phyloP scores from a whole-genome alignment of 35 echinoderm and acorn worm genomes.

The Stichopus chloronotus region DNA sequence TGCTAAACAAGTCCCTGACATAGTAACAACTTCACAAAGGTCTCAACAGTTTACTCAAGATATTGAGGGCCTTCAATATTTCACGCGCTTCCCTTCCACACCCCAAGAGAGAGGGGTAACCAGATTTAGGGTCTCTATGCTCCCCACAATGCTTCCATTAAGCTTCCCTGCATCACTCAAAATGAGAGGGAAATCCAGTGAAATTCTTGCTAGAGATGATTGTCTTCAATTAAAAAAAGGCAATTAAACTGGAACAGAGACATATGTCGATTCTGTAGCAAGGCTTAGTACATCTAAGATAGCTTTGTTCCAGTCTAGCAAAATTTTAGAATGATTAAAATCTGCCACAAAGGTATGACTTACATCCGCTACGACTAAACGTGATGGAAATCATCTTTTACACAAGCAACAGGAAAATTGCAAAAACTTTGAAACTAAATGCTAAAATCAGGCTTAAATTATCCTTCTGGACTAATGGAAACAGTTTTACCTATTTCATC shows the following conservation, averaged over 20 bases:
- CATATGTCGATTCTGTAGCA: background rate
- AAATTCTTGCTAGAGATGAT: too few species aligned
- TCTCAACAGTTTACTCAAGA: too few species aligned
- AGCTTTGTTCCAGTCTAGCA: background rate
- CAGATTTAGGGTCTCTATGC: too few species aligned
- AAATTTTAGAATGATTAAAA: background rate
- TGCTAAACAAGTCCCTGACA: too few species aligned
- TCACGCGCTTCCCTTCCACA: too few species aligned
- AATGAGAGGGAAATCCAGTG: too few species aligned
- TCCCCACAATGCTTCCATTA: too few species aligned
- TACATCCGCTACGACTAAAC: background rate
- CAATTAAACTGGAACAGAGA: background rate
- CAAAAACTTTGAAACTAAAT: background rate
- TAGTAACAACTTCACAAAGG: too few species aligned
- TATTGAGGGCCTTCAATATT: too few species aligned
- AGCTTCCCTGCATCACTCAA: too few species aligned
- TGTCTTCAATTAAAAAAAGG: background rate
- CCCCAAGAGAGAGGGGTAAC: too few species aligned
- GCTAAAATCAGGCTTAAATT: background rate
- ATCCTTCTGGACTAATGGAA: background rate
- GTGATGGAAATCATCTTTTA: background rate
- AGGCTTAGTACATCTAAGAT: too few species aligned
- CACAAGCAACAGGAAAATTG: background rate
- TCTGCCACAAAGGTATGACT: background rate
- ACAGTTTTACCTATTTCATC: slow-evolving; percentile 92